Evolutionary conservation across 2,888 invertebrate species (phyloP), one percentile per base, ranked within the genome.

Genomic region (Drosophila prostipennis): DNA sequence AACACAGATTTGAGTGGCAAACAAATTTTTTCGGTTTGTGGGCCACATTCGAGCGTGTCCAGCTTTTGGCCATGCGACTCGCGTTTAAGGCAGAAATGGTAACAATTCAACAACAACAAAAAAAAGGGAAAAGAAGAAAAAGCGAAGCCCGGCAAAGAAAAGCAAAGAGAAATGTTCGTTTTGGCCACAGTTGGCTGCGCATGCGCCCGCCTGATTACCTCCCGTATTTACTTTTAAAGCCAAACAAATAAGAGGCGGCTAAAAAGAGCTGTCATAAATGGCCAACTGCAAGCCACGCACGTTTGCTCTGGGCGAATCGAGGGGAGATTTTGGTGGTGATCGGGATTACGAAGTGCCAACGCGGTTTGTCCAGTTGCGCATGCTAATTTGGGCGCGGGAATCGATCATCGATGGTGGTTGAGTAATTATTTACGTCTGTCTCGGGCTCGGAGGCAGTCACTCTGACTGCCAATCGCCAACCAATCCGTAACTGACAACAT

Each of bases 11-110:
- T 52, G 51, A 56, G 43, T 37, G 65, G 57, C 79, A 71, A 87
- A 77, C 81, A 73, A 81, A 77, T 79, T 82, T 61, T 68, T 16
- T 54, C 54, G 53, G 58, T 74, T 71, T 70, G 69, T 81, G 64
- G 77, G 70, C 85, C 77, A 87, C 85, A 83, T 56, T 86, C 61
- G 68, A 86, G 87, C 84, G 84, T 83, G 80, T 86, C 84, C 81
- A 86, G 74, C 43, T 61, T 83, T 83, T 68, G 55, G 59, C 72
- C 42, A 84, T 67, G 82, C 79, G 85, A 67, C 77, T 87, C 85
- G 77, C 85, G 81, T 84, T 87, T 67, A 72, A 59, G 67, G 60
- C 60, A 69, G 53, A 58, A 68, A 77, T 51, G 45, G 68, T 53
- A 72, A 49, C 46, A 72, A 53, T 19, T 29, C 45, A 39, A 36